Evolutionary conservation across 2,888 invertebrate species (phyloP), one percentile per base, ranked within the genome.

Genomic region (Parapristionchus giblindavisi): DNA sequence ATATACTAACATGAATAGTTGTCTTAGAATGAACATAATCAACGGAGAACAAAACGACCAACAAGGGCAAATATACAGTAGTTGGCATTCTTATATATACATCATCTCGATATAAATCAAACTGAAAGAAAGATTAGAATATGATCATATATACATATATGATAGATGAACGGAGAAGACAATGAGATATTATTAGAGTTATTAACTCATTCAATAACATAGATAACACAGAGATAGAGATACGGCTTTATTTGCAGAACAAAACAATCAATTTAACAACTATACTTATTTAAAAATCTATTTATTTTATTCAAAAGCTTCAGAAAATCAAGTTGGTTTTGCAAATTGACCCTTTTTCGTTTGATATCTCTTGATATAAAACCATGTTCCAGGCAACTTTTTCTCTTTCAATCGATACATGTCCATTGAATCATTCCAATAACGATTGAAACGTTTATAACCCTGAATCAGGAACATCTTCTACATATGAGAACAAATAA

Each of bases 381-480:
- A 87, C 85, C 85, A 85, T 34, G 82, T 84, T 29, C 87, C 87
- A 0, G 79, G 80, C 27, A 82, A 76, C 43, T 80, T 77, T 75
- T 85, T 86, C 34, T 82, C 79, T 60, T 81, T 76, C 68, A 84
- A 77, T 34, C 78, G 77, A 75, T 85, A 87, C 85, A 87, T 85
- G 48, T 81, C 81, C 83, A 81, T 81, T 76, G 87, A 87, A 73
- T 84, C 76, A 32, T 85, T 79, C 87, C 87, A 87, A 77, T 86
- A 84, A 56, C 85, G 77, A 60, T 84, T 85, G 76, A 87, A 87
- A 40, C 86, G 79, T 68, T 86, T 85, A 76, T 86, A 87, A 17
- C 87, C 87, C 71, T 68, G 21, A 68, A 52, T n/a, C 14, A 24
- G 24, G 8, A 8, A 56, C 14, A 56, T 21, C 8, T 8, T 21